These are phyloP conservation scores for Cuniculus paca DNA, from an alignment of 2,797 vertebrate species.

Conservation along the genomic window DNA sequence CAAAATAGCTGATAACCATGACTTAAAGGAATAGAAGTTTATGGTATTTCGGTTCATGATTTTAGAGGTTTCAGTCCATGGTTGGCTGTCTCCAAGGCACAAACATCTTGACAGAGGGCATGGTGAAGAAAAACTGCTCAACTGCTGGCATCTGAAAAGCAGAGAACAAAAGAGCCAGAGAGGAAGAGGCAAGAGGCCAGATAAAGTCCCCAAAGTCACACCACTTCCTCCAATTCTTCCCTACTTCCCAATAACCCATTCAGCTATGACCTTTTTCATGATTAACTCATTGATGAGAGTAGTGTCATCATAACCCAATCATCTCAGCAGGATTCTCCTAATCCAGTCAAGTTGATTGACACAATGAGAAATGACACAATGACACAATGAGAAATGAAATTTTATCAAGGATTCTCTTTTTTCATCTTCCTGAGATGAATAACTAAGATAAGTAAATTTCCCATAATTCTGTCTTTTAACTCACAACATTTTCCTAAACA, in stretches of 20 bases:
- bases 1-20: not conserved
- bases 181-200: not conserved
- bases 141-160: not conserved
- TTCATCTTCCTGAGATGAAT: not conserved
- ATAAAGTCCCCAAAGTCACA: not conserved
- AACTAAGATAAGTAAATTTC: not conserved
- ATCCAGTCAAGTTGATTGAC: not conserved
- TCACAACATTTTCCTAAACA: conserved; percentile 30
- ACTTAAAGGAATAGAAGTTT: not conserved
- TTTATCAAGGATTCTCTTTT: not conserved
- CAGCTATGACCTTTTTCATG: not conserved
- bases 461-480: conserved; percentile 24
- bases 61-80: not conserved
- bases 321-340: not conserved
- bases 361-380: not conserved
- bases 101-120: not conserved
- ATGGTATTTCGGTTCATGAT: not conserved
- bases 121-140: not conserved
- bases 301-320: not conserved
- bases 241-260: not conserved
- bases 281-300: no score
- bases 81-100: not conserved
- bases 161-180: not conserved
- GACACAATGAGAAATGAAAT: not conserved
- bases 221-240: not conserved